Evolutionary conservation across 2,113 vertebrate genomes (phyloP), one percentile per base, ranked within the genome.

Genomic region (Oryzias celebensis): DNA sequence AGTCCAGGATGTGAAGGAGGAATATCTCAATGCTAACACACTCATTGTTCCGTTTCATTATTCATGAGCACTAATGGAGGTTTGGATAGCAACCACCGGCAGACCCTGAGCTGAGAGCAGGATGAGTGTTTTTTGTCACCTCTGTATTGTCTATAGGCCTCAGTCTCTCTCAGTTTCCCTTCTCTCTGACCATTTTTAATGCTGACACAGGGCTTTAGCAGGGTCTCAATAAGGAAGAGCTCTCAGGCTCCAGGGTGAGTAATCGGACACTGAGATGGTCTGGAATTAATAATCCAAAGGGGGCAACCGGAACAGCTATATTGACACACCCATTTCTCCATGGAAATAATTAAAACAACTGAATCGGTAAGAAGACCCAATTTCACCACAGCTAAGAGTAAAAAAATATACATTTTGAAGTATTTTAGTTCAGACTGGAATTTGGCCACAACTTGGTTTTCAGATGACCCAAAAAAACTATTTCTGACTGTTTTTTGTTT

Each of bases 51-150:
- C 26, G n/a, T 62, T 89, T 77, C 71, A 88, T 89, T 87, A 87
- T 89, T 89, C 67, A 88, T 87, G 69, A 67, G 5, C 65, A 68
- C 78, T 89, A 88, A 89, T 88, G 84, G 84, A 78, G 80, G 69
- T 76, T 86, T 86, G 76, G 72, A 78, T 69, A 75, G 80, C 56
- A 51, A 80, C 67, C 71, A 75, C 58, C 8, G 12, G 67, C 73
- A 74, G 66, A 78, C 59, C 47, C 52, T 58, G 59, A 48, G 54
- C 73, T 65, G 67, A 76, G 77, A 70, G 69, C 23, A 65, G 75
- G 69, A 77, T 45, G 58, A 62, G 70, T 75, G 77, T 82, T 85
- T 80, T 64, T 56, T 75, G 80, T 77, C 80, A 74, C 75, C 75
- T 78, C 53, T 59, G 71, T 71, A 78, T 77, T 77, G 67, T 73